Base-by-base conservation (phyloP, 2,797 vertebrate genomes). In the Spinibarbus caldwelli region DNA sequence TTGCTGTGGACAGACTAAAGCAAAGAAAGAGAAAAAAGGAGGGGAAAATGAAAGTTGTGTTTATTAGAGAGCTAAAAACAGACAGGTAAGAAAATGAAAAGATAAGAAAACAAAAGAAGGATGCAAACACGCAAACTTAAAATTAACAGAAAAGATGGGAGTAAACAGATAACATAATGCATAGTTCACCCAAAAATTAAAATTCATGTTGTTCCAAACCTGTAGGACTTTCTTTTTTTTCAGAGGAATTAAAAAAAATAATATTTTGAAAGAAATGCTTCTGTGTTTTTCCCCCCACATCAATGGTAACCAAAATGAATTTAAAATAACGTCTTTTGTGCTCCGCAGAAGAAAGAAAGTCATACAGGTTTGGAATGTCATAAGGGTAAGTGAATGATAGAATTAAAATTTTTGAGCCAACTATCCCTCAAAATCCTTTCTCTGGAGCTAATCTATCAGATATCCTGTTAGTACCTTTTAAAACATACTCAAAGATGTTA, bases 61-160 rank as follows among this genome's bases (percentile, higher is more conserved):
- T 95, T 94, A 95, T 95, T 95, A 54, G 78, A 85, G 80, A 91
- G 86, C 90, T 29, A 90, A 89, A 90, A 91, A 91, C 91, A 90
- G 31, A 85, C 78, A 34, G 66, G 70, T 66, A 43, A 89, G 75
- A 79, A 77, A 75, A 59, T 59, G 78, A 66, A 80, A 36, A 59
- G 64, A 52, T 23, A 72, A 3, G 54, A 72, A 68, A 80, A 85
- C 11, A 49, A 83, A 68, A 23, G 21, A 12, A 88, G 43, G 62
- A 34, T 12, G 29, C 8, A 78, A 57, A 66, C 52, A 92, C 23
- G 89, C 64, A 87, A 86, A 83, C 10, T 86, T 38, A 86, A 86
- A 82, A 36, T 31, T 90, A 87, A 89, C 85, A 78, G 36, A 7
- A 84, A 88, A 43, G 45, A 76, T 76, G 88, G 85, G 72, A 78